Evolutionary conservation across 2,888 invertebrate genomes (phyloP), one percentile per base, ranked within the genome.

Genomic region (Zhuqinia jingwanae): DNA sequence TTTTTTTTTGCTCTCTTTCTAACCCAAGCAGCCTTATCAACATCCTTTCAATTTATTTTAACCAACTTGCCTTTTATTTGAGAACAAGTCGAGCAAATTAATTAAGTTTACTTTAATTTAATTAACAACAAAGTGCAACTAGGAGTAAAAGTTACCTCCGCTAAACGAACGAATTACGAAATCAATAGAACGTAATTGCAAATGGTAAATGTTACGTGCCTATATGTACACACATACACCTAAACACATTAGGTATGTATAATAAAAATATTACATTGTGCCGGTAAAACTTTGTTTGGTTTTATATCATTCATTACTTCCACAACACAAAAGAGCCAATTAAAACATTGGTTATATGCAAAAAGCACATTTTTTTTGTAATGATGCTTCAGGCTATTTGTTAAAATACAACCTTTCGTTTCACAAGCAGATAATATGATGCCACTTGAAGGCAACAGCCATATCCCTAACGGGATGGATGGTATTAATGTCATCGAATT

Each of bases 61-160:
- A 20, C 50, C 53, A 13, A n/a, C n/a, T n/a, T n/a, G n/a, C n/a
- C n/a, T 30, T 47, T 45, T 70, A 25, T 20, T 47, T 47, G 47
- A 13, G 47, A 56, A 47, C 15, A 47, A 53, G 15, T 53, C n/a
- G 30, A 56, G 6, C 27, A 53, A 75, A 75, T 56, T 56, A 75
- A 75, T 75, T 75, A 53, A 36, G 0, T 75, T 75, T 75, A 30
- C 50, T 75, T 53, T n/a, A 53, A 76, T 36, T 56, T 36, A 76
- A 76, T 30, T 56, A 76, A 56, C 56, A 13, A n/a, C 36, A 17
- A 30, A 56, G 53, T 22, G n/a, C 20, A 17, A 36, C 30, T 76
- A 56, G 36, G 75, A 76, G 36, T 76, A 53, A 50, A 75, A 30
- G n/a, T 50, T 36, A 30, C 17, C 75, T 76, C 75, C 30, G 36